Percentiles rank a stretch among this genome's conserved stretches.
These are phyloP conservation scores for Drosophila baimaii DNA, from an alignment of 1,140 invertebrate genomes.

Conservation along the genomic window DNA sequence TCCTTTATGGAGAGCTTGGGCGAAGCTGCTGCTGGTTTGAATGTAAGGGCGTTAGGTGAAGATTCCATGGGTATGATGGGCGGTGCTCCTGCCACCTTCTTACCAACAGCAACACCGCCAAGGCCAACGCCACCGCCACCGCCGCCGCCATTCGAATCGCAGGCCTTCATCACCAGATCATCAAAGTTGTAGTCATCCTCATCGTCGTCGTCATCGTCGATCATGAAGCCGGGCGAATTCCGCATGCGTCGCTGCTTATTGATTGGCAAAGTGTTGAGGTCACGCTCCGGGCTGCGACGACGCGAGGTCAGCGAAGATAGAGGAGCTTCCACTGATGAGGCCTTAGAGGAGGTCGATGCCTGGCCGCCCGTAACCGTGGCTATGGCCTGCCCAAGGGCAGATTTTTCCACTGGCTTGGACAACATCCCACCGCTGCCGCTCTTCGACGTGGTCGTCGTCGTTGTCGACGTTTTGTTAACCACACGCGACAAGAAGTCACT, in stretches of 20 bases:
- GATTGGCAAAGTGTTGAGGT: constrained; percentile 6
- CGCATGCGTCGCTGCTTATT: constrained; percentile 32
- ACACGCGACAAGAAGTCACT: constrained; percentile 60
- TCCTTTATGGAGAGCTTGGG: constrained; percentile 85
- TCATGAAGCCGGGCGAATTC: constrained; percentile 66
- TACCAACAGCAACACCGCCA: no score
- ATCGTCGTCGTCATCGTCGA: constrained; percentile 84
- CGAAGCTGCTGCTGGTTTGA: constrained; percentile 60
- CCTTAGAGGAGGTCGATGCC: background rate
- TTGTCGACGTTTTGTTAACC: constrained; percentile 6
- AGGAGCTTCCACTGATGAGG: background rate
- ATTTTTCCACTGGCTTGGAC: background rate
- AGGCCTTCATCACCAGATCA: constrained; percentile 87
- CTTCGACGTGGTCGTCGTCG: no score
- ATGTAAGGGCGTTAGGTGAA: constrained; percentile 64
- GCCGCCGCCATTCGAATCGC: constrained; percentile 68
- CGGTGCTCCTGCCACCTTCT: background rate
- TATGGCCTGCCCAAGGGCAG: background rate
- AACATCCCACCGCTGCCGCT: background rate
- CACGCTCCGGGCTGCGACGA: constrained; percentile 26
- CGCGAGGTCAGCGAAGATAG: background rate
- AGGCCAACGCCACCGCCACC: no score
- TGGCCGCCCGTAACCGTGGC: background rate
- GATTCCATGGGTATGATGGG: constrained; percentile 45
- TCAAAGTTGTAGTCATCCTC: constrained; percentile 88